Percentiles rank a stretch among this genome's conserved stretches.
Evolutionary conservation across 92 coral and sea anemone species (phyloP).

Genomic region (Paragorgia papillata): DNA sequence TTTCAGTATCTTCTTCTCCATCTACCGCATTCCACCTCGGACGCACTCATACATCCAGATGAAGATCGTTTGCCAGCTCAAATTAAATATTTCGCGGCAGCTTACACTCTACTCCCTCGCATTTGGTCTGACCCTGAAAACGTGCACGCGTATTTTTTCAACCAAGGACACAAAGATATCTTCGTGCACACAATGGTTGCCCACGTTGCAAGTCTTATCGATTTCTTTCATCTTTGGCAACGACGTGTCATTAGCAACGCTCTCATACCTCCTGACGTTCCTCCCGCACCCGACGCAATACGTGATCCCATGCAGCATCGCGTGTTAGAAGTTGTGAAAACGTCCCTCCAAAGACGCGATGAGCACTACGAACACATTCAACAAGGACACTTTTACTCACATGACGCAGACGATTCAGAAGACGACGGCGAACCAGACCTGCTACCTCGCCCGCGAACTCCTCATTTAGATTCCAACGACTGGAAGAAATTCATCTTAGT

Average conservation of each 20-base stretch:
- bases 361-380: not conserved
- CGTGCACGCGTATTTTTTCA: not conserved
- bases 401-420: not conserved
- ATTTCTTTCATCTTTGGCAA: not conserved
- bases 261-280: not conserved
- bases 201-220: not conserved
- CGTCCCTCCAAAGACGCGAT: not conserved
- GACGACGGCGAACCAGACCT: not conserved
- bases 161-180: not conserved
- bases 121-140: not conserved
- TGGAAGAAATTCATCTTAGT: conserved; percentile 31
- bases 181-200: not conserved
- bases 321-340: not conserved
- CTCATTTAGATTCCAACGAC: not conserved
- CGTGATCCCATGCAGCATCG: not conserved
- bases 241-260: not conserved
- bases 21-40: too few relatives aligned
- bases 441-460: not conserved
- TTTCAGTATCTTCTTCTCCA: not conserved
- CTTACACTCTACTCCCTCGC: not conserved
- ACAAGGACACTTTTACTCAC: not conserved
- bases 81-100: not conserved
- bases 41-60: not conserved
- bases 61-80: not conserved
- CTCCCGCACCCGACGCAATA: not conserved